These are phyloP conservation scores for Furcula furcula DNA, from an alignment of 2,888 invertebrate species.

Conservation along the genomic window DNA sequence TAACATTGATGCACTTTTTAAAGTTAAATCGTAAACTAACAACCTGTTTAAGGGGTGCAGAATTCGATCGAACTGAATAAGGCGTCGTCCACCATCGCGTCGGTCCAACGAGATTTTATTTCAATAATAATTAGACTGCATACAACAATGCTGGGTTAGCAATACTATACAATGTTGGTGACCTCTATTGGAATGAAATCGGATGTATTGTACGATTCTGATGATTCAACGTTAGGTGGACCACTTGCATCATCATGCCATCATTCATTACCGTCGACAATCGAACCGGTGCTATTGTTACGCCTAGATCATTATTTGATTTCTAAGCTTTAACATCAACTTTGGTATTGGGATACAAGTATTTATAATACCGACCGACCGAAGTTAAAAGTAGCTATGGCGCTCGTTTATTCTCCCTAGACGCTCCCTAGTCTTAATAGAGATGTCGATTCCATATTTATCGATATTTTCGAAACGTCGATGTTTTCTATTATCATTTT, in stretches of 20 bases:
- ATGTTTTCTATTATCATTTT: no score
- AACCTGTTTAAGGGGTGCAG: background rate
- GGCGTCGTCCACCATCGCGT: background rate
- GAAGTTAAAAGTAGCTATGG: no score
- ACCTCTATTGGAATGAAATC: constrained; percentile 45
- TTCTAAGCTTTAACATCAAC: background rate
- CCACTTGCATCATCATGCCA: constrained; percentile 50
- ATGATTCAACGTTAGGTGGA: constrained; percentile 52
- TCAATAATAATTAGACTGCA: constrained; percentile 55
- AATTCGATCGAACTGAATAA: background rate
- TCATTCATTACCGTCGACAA: constrained; percentile 16
- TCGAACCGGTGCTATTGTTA: constrained; percentile 37
- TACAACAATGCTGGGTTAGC: constrained; percentile 40
- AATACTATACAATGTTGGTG: constrained; percentile 39
- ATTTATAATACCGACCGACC: no score
- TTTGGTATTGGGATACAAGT: no score
- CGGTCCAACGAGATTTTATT: constrained; percentile 19
- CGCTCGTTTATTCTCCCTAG: no score
- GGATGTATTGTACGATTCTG: constrained; percentile 45
- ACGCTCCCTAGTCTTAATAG: no score
- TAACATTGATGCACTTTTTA: background rate
- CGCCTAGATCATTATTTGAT: background rate
- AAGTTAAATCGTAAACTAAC: background rate
- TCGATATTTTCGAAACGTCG: no score
- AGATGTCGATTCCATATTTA: no score